These are phyloP conservation scores for Sitobion miscanthi DNA, from an alignment of 1,140 invertebrate species.

Conservation along the genomic window DNA sequence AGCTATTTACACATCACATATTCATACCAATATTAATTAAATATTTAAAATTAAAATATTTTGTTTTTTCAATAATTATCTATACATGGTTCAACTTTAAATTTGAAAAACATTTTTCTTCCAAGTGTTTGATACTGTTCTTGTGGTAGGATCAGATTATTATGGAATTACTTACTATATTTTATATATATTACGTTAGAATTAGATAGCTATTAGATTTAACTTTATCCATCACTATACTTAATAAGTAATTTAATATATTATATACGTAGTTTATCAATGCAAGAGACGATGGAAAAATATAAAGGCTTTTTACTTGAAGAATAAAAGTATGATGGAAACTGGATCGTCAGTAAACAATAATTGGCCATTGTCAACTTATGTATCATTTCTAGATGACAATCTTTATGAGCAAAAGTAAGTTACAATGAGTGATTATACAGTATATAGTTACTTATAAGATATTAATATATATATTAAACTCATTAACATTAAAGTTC, in stretches of 20 bases:
- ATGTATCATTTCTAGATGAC: neutral
- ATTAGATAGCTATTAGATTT: too few relatives aligned
- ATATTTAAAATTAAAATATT: too few relatives aligned
- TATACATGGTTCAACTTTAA: too few relatives aligned
- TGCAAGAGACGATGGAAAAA: constrained; percentile 24
- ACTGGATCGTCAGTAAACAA: neutral
- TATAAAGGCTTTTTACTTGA: neutral
- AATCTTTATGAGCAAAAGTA: neutral
- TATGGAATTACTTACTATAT: too few relatives aligned
- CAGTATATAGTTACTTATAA: neutral
- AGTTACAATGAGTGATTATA: neutral
- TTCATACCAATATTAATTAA: too few relatives aligned
- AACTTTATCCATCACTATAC: neutral
- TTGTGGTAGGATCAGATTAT: too few relatives aligned
- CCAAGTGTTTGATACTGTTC: too few relatives aligned
- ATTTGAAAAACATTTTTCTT: too few relatives aligned
- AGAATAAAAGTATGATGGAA: neutral
- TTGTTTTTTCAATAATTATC: too few relatives aligned
- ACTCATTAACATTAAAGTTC: too few relatives aligned
- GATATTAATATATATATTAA: neutral
- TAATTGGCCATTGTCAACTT: neutral
- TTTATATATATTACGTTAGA: too few relatives aligned
- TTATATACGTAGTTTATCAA: neutral
- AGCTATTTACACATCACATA: too few relatives aligned
- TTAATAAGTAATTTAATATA: neutral